A percentile compares a stretch with the other conserved stretches of the same genome.
These are phyloP conservation scores for Cladorhizidae sp. DNA, from an alignment of 37 sponge, comb jelly and placozoan genomes.

Conservation along the genomic window DNA sequence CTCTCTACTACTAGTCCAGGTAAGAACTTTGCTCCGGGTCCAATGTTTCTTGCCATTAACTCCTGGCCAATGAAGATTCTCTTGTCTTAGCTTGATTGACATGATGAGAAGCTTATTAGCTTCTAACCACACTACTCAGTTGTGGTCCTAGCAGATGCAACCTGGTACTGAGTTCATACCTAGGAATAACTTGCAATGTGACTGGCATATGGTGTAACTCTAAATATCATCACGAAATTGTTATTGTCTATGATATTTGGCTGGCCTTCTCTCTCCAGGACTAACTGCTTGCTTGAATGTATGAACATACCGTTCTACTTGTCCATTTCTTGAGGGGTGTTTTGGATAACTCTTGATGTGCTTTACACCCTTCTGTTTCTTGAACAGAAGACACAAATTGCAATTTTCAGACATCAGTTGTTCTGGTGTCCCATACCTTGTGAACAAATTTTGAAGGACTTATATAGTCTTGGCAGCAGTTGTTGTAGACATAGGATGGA, in stretches of 20 bases:
- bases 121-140: not conserved
- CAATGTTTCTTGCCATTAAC: not conserved
- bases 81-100: not conserved
- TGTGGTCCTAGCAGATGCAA: not conserved
- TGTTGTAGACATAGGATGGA: conserved; percentile 22
- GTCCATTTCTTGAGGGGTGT: conserved; percentile 56
- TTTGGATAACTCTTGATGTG: conserved; percentile 37
- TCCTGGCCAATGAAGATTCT: not conserved
- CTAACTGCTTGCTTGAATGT: conserved; percentile 41
- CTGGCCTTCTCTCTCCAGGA: too few relatives aligned
- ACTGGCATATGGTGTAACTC: conserved; percentile 28
- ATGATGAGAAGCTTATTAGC: not conserved
- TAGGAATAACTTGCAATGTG: conserved; percentile 36
- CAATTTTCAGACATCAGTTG: conserved; percentile 47
- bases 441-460: conserved; percentile 40
- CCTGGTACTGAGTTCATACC: conserved; percentile 1
- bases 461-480: conserved; percentile 24
- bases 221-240: conserved; percentile 27
- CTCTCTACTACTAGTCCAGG: not conserved
- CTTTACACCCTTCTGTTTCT: conserved; percentile 29
- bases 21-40: not conserved
- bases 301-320: conserved; percentile 39
- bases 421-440: conserved; percentile 39
- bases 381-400: conserved; percentile 13
- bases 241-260: not conserved